Conservation (phyloP, 2,888 invertebrate genomes). For the Tinea pellionella region DNA sequence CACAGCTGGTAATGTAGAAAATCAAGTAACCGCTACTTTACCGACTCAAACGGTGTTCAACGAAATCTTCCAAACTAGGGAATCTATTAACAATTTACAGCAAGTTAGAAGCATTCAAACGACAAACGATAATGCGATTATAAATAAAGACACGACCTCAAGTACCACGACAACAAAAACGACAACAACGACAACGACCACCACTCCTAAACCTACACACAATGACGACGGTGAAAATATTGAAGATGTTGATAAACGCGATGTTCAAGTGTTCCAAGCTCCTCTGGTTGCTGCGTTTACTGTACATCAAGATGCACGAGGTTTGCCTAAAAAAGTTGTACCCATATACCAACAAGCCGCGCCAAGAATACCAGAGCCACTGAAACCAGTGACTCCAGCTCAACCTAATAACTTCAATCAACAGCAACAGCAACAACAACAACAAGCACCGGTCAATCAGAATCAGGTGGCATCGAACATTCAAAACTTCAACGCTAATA, state of each 20-base stretch:
- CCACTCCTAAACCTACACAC: constrained; percentile 75
- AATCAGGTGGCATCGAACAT: not conserved
- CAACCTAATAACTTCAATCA: constrained; percentile 15
- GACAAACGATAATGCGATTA: constrained; percentile 28
- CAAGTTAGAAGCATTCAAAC: constrained; percentile 52
- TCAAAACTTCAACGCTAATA: constrained; percentile 23
- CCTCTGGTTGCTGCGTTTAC: constrained; percentile 88
- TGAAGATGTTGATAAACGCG: constrained; percentile 74
- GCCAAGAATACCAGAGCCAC: constrained; percentile 13
- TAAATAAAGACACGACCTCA: constrained; percentile 23
- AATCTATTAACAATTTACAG: constrained; percentile 39
- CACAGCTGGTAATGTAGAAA: constrained; percentile 60
- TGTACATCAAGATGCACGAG: constrained; percentile 83
- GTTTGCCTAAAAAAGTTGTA: constrained; percentile 82
- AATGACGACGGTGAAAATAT: constrained; percentile 76
- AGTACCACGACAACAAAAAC: constrained; percentile 35
- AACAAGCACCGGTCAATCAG: not conserved
- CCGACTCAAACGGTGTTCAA: constrained; percentile 48
- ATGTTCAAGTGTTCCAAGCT: constrained; percentile 84
- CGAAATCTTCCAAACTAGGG: constrained; percentile 54
- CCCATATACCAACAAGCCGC: constrained; percentile 71
- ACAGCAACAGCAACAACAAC: constrained; percentile 15
- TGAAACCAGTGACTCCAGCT: constrained; percentile 10
- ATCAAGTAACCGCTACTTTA: constrained; percentile 43
- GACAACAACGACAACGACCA: constrained; percentile 67